phyloP scores from a whole-genome alignment of 2,888 invertebrate genomes.

The Acanthosepion lycidas region DNA sequence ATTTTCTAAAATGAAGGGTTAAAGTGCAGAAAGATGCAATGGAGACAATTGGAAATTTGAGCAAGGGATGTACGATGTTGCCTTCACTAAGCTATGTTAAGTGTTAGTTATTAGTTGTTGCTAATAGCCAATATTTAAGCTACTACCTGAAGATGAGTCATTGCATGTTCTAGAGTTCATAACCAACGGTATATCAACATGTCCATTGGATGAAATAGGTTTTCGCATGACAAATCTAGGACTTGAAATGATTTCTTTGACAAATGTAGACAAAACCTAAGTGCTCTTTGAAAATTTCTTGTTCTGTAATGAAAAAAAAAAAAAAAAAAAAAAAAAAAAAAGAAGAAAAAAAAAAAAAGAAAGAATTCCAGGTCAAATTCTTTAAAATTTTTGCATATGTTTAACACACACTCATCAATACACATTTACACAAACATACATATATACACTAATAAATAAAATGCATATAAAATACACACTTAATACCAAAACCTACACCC shows the following conservation, averaged over 20 bases:
- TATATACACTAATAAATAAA: neutral
- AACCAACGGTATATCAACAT: conserved; percentile 33
- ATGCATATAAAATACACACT: conserved; percentile 20
- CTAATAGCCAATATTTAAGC: conserved; percentile 33
- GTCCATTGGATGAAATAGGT: conserved; percentile 23
- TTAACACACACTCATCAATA: neutral
- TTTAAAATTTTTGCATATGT: neutral
- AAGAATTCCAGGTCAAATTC: neutral
- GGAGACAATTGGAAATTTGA: conserved; percentile 7
- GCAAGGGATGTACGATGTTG: conserved; percentile 23
- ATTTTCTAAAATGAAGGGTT: neutral
- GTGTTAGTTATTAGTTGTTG: conserved; percentile 33
- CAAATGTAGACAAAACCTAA: conserved; percentile 33
- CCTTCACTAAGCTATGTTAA: conserved; percentile 33
- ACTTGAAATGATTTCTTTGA: conserved; percentile 10
- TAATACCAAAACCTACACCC: neutral
- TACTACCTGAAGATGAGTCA: conserved; percentile 33
- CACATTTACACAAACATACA: conserved; percentile 1
- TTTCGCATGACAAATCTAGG: conserved; percentile 33
- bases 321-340: neutral
- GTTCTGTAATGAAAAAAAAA: conserved; percentile 33
- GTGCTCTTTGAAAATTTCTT: conserved; percentile 33
- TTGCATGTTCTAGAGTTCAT: conserved; percentile 33
- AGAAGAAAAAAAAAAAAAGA: too few species aligned
- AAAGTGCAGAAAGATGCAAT: neutral